Evolutionary conservation across 2,888 invertebrate genomes (phyloP), one percentile per base, ranked within the genome.

Genomic region (Oxytorus armatus): DNA sequence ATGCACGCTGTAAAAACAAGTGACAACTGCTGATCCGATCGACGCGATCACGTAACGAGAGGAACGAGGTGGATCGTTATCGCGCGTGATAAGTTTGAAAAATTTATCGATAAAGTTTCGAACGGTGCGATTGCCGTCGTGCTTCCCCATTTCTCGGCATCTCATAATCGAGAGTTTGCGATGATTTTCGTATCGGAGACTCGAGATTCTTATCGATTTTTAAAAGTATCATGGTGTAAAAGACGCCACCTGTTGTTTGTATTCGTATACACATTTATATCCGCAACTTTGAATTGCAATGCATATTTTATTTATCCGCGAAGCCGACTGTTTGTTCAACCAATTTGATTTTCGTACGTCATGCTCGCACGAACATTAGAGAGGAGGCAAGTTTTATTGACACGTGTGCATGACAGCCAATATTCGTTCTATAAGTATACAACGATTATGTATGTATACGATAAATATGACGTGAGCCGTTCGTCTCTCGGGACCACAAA

Each of bases 91-190:
- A 23, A 66, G 72, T 53, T 77, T 47, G 73, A 49, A 77, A n/a
- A 77, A 80, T 76, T 73, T 69, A 77, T 73, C 73, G 77, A 69
- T 68, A 57, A 70, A 59, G 14, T 63, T 53, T 44, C 36, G 73
- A 61, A 29, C 59, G 47, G 36, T 36, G 33, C 44, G 23, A 39
- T 25, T 36, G 21, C 36, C n/a, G n/a, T n/a, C n/a, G n/a, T 51
- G 36, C 21, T 33, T 51, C 21, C n/a, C n/a, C n/a, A n/a, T 61
- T 49, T 36, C 42, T 61, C 49, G 25, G n/a, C n/a, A n/a, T 49
- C 29, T 36, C 29, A 18, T 47, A 61, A 16, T 49, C 59, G 29
- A 16, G 47, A 69, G n/a, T 29, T 16, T n/a, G n/a, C 3, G 14
- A 57, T 66, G 16, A 39, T 59, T 61, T 29, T 74, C 53, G 23